phyloP scores from a whole-genome alignment of 2,797 vertebrate genomes.

The Rhyacichthys aspro region DNA sequence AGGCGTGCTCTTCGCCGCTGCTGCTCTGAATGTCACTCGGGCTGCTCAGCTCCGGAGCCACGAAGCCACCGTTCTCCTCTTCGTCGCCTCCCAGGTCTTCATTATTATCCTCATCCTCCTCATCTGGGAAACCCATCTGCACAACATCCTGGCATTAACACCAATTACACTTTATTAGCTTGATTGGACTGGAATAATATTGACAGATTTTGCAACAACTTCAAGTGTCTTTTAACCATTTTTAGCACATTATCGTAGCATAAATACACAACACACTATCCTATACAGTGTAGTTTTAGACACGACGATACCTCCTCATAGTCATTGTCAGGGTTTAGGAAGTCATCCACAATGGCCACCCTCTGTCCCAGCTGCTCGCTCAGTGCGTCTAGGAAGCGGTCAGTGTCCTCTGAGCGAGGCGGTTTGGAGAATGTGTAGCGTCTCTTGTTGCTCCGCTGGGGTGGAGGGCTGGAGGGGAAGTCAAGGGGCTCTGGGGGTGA shows the following conservation, averaged over 20 bases:
- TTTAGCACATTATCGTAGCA: too few relatives aligned
- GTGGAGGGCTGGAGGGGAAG: conserved; percentile 79
- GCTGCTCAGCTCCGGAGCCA: conserved; percentile 90
- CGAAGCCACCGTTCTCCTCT: conserved; percentile 86
- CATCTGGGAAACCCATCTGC: conserved; percentile 95
- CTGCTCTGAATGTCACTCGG: conserved; percentile 91
- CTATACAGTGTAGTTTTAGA: not conserved
- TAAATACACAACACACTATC: not conserved
- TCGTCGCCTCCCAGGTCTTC: conserved; percentile 83
- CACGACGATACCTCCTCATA: conserved; percentile 90
- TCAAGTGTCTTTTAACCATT: too few relatives aligned
- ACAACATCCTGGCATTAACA: conserved; percentile 80
- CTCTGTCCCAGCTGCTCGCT: conserved; percentile 93
- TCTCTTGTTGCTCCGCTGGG: conserved; percentile 79
- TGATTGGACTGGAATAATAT: conserved; percentile 14
- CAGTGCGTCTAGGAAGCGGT: conserved; percentile 93
- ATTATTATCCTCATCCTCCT: conserved; percentile 83
- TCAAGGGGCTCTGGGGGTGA: conserved; percentile 84
- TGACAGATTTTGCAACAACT: too few relatives aligned
- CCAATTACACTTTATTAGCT: conserved; percentile 60
- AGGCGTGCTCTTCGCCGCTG: conserved; percentile 93
- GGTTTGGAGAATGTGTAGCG: conserved; percentile 94
- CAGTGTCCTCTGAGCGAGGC: conserved; percentile 88
- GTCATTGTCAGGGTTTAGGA: conserved; percentile 95
- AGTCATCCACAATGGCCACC: conserved; percentile 90